Conservation (phyloP, 2,797 vertebrate genomes). For the Leptoclinus maculatus region DNA sequence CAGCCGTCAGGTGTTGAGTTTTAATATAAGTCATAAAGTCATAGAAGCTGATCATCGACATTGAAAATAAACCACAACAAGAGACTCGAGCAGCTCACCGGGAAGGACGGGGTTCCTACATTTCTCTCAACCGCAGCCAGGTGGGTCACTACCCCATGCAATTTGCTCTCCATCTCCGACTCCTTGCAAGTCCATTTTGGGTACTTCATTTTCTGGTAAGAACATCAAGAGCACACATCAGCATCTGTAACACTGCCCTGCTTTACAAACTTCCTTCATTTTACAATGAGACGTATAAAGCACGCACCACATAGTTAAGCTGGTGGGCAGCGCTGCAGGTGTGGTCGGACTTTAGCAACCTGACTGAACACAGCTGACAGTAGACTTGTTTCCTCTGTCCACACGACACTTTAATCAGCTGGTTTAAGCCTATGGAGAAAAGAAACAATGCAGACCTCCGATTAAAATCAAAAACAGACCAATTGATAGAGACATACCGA, state of each 20-base stretch:
- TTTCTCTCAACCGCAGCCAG: slow-evolving; percentile 42
- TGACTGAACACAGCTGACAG: slow-evolving; percentile 69
- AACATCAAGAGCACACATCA: neutral
- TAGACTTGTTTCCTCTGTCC: slow-evolving; percentile 51
- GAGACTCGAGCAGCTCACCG: slow-evolving; percentile 47
- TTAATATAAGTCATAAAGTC: too few relatives aligned
- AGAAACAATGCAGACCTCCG: neutral
- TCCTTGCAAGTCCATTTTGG: slow-evolving; percentile 17
- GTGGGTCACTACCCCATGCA: slow-evolving; percentile 5
- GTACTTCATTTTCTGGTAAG: slow-evolving; percentile 51
- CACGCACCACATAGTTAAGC: slow-evolving; percentile 67
- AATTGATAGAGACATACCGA: neutral
- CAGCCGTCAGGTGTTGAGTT: too few relatives aligned
- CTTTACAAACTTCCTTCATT: neutral
- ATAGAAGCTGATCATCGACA: too few relatives aligned
- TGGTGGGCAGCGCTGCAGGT: slow-evolving; percentile 3
- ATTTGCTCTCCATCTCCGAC: neutral
- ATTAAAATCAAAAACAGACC: neutral
- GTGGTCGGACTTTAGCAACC: slow-evolving; percentile 29
- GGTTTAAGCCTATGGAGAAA: slow-evolving; percentile 49
- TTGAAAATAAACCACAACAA: too few relatives aligned
- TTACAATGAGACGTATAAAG: neutral
- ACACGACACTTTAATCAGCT: slow-evolving; percentile 47
- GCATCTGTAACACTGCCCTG: neutral
- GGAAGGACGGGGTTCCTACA: fast-evolving